phyloP scores from a whole-genome alignment of 1,140 invertebrate species.

The Tribolium madens region DNA sequence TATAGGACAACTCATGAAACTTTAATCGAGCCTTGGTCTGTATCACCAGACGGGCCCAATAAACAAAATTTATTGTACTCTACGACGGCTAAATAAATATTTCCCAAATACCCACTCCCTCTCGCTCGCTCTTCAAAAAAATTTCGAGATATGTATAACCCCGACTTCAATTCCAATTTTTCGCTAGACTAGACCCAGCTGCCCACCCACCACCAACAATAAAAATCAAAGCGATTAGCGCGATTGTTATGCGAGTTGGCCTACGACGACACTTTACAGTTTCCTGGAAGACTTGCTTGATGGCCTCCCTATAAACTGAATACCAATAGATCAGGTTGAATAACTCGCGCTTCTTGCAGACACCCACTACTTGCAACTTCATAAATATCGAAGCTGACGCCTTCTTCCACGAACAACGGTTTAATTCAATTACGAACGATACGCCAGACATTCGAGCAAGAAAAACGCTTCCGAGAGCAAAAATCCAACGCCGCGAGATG shows the following conservation, averaged over 20 bases:
- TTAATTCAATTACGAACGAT: slow-evolving; percentile 23
- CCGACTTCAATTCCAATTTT: not conserved
- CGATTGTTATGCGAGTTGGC: slow-evolving; percentile 1
- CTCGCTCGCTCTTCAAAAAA: slow-evolving; percentile 8
- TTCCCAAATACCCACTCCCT: not conserved
- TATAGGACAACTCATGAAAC: slow-evolving; percentile 51
- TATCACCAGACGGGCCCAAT: slow-evolving; percentile 23
- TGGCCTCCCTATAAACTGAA: slow-evolving; percentile 17
- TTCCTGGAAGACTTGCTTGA: slow-evolving; percentile 21
- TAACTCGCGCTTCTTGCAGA: slow-evolving; percentile 1
- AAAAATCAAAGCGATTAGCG: slow-evolving; percentile 9
- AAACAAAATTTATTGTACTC: slow-evolving; percentile 35
- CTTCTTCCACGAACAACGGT: slow-evolving; percentile 13
- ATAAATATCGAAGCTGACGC: slow-evolving; percentile 24
- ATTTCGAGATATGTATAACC: slow-evolving; percentile 2
- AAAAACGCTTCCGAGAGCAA: not conserved
- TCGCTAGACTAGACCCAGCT: not conserved
- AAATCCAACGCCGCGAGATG: no score
- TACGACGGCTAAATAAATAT: slow-evolving; percentile 14
- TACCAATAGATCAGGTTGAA: slow-evolving; percentile 21
- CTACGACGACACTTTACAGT: slow-evolving; percentile 6
- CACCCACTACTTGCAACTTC: slow-evolving; percentile 12
- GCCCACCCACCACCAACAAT: not conserved
- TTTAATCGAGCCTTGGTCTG: slow-evolving; percentile 43
- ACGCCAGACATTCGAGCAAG: not conserved